Base-by-base conservation (phyloP, 2,113 vertebrate genomes). In the Hystrix cristata region DNA sequence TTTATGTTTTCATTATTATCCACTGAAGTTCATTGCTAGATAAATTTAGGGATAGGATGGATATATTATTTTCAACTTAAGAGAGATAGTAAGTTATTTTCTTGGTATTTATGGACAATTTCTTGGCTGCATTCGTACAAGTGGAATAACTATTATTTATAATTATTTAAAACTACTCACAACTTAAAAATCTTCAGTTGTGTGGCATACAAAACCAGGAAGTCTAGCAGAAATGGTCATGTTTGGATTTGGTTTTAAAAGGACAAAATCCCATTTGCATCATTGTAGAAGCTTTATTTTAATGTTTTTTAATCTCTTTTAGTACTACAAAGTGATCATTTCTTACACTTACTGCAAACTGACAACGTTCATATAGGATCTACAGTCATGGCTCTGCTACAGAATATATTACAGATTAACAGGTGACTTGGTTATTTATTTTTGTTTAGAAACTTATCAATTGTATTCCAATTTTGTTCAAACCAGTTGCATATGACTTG, bases 291-390 rank as follows among this genome's bases (percentile, higher is more conserved):
- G 79, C 4, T 2, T 1, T 93, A 48, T 79, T 93, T 97, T 97
- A 82, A 97, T 97, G 7, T 98, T 94, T 87, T 91, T 93, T 51
- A 76, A 85, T 60, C 93, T 96, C 71, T 96, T 96, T 16, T 98
- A 99, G 99, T 99, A 27, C 98, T 99, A 91, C 98, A 98, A 96
- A 99, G 99, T 31, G 98, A 98, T 95, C 98, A 99, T 96, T 99
- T 99, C 80, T 99, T 99, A 94, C 98, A 98, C 83, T 97, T 99
- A 96, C 98, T 99, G 96, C 98, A 99, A 98, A 99, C 98, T 84
- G 99, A 99, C 82, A 98, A 99, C 62, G 98, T 98, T 92, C 97
- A 99, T 55, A 98, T 99, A 94, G 98, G 98, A 94, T 91, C 98
- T 94, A 96, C 97, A 64, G 98, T 98, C 80, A 97, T 99, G 98